Percentiles rank a stretch among this genome's conserved stretches.
These are phyloP conservation scores for Teinopalpus imperialis DNA, from an alignment of 2,888 invertebrate species.

Conservation along the genomic window DNA sequence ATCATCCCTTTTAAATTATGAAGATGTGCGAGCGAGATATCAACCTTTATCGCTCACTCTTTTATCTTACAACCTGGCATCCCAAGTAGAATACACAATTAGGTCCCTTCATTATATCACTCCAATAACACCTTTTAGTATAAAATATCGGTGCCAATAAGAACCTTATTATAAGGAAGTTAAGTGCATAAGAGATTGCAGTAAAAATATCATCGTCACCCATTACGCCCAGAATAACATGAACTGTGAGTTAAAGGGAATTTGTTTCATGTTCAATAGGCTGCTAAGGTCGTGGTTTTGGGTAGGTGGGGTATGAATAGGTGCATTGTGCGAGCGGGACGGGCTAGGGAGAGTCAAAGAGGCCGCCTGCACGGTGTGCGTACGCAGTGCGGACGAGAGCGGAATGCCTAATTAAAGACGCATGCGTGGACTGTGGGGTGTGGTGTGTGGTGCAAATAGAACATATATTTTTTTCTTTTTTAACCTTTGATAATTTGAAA, in stretches of 20 bases:
- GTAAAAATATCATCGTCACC: constrained; percentile 41
- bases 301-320: constrained; percentile 62
- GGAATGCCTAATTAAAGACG: constrained; percentile 81
- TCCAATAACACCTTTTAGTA: constrained; percentile 76
- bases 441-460: constrained; percentile 37
- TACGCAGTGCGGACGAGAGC: constrained; percentile 72
- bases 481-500: too few relatives aligned
- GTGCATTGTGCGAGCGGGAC: constrained; percentile 72
- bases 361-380: constrained; percentile 70
- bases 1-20: constrained; percentile 34
- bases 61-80: constrained; percentile 60
- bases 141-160: constrained; percentile 26
- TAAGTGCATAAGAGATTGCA: constrained; percentile 32
- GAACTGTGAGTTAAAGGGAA: constrained; percentile 43
- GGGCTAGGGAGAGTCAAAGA: constrained; percentile 64
- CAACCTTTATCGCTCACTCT: constrained; percentile 49
- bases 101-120: constrained; percentile 78
- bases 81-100: constrained; percentile 77
- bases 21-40: constrained; percentile 47
- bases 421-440: constrained; percentile 68
- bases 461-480: too few relatives aligned
- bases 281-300: constrained; percentile 36
- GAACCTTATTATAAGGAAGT: constrained; percentile 28
- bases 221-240: constrained; percentile 43
- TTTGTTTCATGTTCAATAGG: constrained; percentile 69